Base-by-base conservation (phyloP, 92 coral and sea anemone species). In the Phenganax marumi region DNA sequence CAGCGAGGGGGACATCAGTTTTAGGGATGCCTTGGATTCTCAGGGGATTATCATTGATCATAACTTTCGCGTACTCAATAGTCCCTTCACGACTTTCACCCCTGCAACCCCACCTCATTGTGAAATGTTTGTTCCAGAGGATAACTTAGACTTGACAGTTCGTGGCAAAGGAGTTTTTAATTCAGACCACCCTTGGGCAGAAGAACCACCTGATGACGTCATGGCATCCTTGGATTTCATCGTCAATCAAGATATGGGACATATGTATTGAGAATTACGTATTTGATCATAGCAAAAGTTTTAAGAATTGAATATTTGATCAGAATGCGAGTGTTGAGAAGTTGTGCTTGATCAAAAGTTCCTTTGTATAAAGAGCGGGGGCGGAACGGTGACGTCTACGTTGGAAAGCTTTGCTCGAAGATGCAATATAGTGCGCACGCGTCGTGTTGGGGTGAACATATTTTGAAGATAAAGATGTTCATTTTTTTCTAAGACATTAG, bases 1-100 rank as follows among this genome's bases (percentile, higher is more conserved):
- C 52, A 89, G 89, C 66, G 92, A 95, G 47, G 80, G 91, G 2
- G 98, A 92, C 77, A 91, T 92, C 79, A 89, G 92, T 73, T 90
- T 95, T 52, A 84, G 90, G 63, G 98, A 95, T 78, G 91, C 93
- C 57, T 90, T 93, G 10, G 98, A 92, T 88, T 92, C 97, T 8
- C 98, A 95, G 56, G 98, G 98, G 56, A 95, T 95, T 50, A 85
- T 88, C 68, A 84, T 95, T 55, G 97, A 87, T 88, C 91, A 81
- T 79, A 84, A 73, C 77, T 86, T 55, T 77, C 89, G 53, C 84
- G 84, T 64, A 73, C 76, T 19, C 70, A 77, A n/a, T 73, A 83
- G 68, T 85, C 91, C 68, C 55, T 80, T 33, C 78, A 81, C 84
- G 68, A 47, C 56, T 73, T 58, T 18, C 89, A 62, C 51, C 52